Conservation (phyloP, 2,888 invertebrate genomes). For the Cephus spinipes region DNA sequence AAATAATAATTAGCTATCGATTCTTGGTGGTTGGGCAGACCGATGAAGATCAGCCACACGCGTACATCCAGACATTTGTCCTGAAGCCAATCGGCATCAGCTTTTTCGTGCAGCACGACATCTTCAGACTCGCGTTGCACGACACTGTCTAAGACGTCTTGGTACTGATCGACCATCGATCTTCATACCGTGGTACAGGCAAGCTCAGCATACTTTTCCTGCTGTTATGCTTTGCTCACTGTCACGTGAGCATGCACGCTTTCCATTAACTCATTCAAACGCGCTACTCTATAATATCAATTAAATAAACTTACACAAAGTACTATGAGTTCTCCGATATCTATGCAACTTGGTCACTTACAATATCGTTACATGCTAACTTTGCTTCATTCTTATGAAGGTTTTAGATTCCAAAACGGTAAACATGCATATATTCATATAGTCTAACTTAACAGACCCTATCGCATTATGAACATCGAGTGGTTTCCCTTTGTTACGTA, state of each 20-base stretch:
- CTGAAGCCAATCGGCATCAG: conserved; percentile 88
- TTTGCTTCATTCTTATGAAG: background rate
- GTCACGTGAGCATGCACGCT: conserved; percentile 22
- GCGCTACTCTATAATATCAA: background rate
- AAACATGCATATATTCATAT: background rate
- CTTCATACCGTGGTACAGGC: conserved; percentile 55
- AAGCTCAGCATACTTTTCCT: conserved; percentile 42
- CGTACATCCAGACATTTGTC: conserved; percentile 94
- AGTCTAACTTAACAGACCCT: background rate
- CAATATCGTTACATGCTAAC: background rate
- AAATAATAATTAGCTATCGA: conserved; percentile 50
- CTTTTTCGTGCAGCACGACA: conserved; percentile 95
- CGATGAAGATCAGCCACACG: conserved; percentile 94
- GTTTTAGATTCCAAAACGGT: background rate
- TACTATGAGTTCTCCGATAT: background rate
- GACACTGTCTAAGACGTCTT: conserved; percentile 73
- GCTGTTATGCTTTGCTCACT: conserved; percentile 34
- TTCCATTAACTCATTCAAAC: background rate
- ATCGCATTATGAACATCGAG: background rate
- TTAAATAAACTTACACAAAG: background rate
- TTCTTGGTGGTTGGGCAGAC: conserved; percentile 77
- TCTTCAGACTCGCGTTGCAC: conserved; percentile 93
- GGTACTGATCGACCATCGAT: conserved; percentile 53
- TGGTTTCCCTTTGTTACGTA: background rate
- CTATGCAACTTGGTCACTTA: background rate